A percentile compares a stretch with the other conserved stretches of the same genome.
Conservation (phyloP, 2,888 invertebrate genomes). For the Dilophus febrilis region DNA sequence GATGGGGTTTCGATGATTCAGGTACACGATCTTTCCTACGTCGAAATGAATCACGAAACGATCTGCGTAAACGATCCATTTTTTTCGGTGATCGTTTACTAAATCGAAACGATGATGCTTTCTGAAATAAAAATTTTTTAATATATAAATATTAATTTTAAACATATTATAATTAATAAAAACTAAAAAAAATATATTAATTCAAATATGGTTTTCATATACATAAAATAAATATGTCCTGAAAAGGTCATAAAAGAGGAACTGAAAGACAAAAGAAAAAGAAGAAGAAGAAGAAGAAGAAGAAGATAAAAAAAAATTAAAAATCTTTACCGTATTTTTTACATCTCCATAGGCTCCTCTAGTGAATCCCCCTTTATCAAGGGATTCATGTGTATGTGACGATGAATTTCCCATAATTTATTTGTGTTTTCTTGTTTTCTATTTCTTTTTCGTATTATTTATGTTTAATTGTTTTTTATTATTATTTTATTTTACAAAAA, state of each 20-base stretch:
- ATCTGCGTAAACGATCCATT: conserved; percentile 79
- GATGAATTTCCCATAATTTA: conserved; percentile 63
- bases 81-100: conserved; percentile 51
- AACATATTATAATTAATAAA: conserved; percentile 10
- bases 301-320: neutral
- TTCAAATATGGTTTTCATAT: neutral
- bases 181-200: conserved; percentile 3
- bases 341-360: conserved; percentile 32
- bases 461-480: too few species aligned
- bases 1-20: conserved; percentile 90
- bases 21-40: conserved; percentile 76
- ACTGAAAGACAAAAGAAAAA: too few species aligned
- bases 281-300: neutral
- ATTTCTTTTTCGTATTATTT: too few species aligned
- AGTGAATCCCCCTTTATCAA: conserved; percentile 48
- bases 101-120: conserved; percentile 34
- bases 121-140: conserved; percentile 30
- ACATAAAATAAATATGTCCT: neutral
- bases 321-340: conserved; percentile 30
- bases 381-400: conserved; percentile 64
- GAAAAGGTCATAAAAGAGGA: too few species aligned
- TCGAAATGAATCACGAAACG: conserved; percentile 87
- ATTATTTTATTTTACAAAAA: too few species aligned
- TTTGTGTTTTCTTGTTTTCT: neutral
- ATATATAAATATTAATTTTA: too few species aligned